phyloP scores from a whole-genome alignment of 2,797 vertebrate genomes.

The Clarias pachynema region DNA sequence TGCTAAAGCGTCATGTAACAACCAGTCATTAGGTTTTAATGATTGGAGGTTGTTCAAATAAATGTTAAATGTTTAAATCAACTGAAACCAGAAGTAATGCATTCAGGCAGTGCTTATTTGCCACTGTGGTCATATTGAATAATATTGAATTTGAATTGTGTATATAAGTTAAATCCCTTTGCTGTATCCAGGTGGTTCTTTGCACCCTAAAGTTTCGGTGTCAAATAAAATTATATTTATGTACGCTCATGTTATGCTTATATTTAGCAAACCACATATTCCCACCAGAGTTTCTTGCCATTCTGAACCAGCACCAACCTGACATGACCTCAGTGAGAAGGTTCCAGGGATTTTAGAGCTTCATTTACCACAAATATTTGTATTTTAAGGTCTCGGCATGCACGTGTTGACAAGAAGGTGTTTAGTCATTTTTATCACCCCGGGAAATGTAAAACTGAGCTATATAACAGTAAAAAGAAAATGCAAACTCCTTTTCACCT shows the following conservation, averaged over 20 bases:
- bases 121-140: background rate
- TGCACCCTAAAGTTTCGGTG: background rate
- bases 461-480: background rate
- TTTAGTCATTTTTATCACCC: background rate
- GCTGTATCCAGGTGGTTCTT: background rate
- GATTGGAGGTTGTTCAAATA: background rate
- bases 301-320: background rate
- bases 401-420: background rate
- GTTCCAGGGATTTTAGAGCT: background rate
- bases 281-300: background rate
- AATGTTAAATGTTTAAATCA: background rate
- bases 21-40: background rate
- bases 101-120: background rate
- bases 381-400: background rate
- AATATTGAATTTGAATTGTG: background rate
- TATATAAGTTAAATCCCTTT: background rate
- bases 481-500: background rate
- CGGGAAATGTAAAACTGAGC: background rate
- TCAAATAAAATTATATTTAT: background rate
- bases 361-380: background rate
- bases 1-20: background rate
- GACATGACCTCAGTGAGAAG: background rate
- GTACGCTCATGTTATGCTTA: background rate
- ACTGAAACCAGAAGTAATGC: background rate
- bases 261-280: background rate